These are phyloP conservation scores for Tonatia bakeri DNA, from an alignment of 2,113 vertebrate species.

Conservation along the genomic window DNA sequence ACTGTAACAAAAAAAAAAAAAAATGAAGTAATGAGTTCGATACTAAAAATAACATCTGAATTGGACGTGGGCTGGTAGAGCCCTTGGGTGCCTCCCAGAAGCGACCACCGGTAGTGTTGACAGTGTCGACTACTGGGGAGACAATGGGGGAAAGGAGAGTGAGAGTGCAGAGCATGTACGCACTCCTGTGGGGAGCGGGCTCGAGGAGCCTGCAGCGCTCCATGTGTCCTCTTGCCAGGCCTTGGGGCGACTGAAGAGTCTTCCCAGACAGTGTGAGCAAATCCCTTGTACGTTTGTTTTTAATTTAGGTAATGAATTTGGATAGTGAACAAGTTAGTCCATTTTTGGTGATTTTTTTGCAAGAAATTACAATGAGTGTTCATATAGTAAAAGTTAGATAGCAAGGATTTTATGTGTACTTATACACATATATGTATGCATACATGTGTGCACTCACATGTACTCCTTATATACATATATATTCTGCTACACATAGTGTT, in stretches of 20 bases:
- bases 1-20: neutral
- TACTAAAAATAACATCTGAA: neutral
- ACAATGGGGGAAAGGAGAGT: neutral
- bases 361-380: neutral
- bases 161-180: accelerated
- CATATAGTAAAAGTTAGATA: neutral
- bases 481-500: neutral
- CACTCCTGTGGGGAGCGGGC: neutral
- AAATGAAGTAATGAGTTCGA: neutral
- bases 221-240: neutral
- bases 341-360: neutral
- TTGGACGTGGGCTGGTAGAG: neutral
- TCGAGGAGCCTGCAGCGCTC: accelerated
- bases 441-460: neutral
- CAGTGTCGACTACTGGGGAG: neutral
- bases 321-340: neutral
- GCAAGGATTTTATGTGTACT: neutral
- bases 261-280: neutral
- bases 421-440: neutral
- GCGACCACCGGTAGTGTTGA: neutral
- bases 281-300: neutral
- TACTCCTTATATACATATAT: neutral
- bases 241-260: neutral
- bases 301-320: neutral
- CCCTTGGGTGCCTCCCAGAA: neutral